These are phyloP conservation scores for Sitophilus oryzae DNA, from an alignment of 1,140 invertebrate species.

Conservation along the genomic window DNA sequence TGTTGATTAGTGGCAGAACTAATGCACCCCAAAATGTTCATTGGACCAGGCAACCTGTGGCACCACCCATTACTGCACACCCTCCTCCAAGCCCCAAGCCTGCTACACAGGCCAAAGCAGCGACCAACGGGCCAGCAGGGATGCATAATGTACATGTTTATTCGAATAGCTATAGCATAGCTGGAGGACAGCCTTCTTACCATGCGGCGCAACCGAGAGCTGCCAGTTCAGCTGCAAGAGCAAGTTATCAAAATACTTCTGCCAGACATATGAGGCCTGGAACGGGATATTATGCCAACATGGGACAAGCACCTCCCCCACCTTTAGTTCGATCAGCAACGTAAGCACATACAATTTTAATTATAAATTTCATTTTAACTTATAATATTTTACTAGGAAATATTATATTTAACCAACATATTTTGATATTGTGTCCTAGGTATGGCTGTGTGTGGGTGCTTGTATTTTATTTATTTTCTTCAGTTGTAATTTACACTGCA, in stretches of 20 bases:
- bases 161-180: constrained; percentile 28
- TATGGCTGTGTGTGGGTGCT: no score
- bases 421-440: not conserved
- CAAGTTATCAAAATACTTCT: constrained; percentile 46
- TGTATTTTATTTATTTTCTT: no score
- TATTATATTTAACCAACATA: not conserved
- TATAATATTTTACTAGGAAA: not conserved
- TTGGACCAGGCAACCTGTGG: constrained; percentile 55
- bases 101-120: constrained; percentile 46
- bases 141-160: constrained; percentile 35
- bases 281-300: constrained; percentile 32
- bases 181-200: constrained; percentile 33
- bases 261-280: constrained; percentile 36
- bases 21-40: constrained; percentile 49
- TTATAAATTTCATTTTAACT: not conserved
- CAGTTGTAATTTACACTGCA: no score
- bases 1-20: constrained; percentile 54
- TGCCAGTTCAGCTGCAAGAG: constrained; percentile 31
- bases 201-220: constrained; percentile 32
- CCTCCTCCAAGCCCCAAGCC: constrained; percentile 48
- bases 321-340: constrained; percentile 49
- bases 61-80: constrained; percentile 42
- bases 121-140: constrained; percentile 40
- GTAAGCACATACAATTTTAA: constrained; percentile 31
- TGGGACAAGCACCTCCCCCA: constrained; percentile 50